Percentiles rank a stretch among this genome's conserved stretches.
These are phyloP conservation scores for Callimorpha dominula DNA, from an alignment of 2,888 invertebrate genomes.

Conservation along the genomic window DNA sequence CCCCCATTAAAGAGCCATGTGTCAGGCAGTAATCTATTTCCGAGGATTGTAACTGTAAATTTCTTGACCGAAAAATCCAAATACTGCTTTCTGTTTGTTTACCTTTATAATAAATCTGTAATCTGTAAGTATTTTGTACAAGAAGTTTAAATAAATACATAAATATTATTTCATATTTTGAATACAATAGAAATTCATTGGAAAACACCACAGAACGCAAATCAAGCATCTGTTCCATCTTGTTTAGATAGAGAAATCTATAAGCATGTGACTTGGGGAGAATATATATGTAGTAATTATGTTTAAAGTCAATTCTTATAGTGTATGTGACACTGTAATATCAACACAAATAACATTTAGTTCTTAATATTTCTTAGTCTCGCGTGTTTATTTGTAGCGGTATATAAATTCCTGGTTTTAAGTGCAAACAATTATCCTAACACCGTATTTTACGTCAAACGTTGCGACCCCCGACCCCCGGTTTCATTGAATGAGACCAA, in stretches of 20 bases:
- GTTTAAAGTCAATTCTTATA: neutral
- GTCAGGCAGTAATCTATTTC: neutral
- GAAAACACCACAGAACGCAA: neutral
- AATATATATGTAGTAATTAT: neutral
- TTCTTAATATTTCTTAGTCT: conserved; percentile 15
- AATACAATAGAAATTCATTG: neutral
- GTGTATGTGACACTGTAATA: too few species aligned
- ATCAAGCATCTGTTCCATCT: neutral
- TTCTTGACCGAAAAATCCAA: neutral
- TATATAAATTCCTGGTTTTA: conserved; percentile 43
- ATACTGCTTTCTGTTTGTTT: neutral
- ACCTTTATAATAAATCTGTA: neutral
- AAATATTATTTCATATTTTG: neutral
- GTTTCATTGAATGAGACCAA: conserved; percentile 76
- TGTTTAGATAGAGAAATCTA: neutral
- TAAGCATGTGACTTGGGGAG: neutral
- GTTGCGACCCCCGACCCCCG: conserved; percentile 65
- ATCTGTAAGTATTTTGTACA: too few species aligned
- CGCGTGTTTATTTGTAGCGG: conserved; percentile 50
- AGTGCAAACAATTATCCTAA: conserved; percentile 53
- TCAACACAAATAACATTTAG: too few species aligned
- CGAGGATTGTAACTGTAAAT: neutral
- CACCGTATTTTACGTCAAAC: conserved; percentile 56
- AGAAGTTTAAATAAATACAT: neutral
- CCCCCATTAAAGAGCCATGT: neutral